Evolutionary conservation across 2,797 vertebrate genomes (phyloP), one percentile per base, ranked within the genome.

Genomic region (Enteromius unitaeniatus): DNA sequence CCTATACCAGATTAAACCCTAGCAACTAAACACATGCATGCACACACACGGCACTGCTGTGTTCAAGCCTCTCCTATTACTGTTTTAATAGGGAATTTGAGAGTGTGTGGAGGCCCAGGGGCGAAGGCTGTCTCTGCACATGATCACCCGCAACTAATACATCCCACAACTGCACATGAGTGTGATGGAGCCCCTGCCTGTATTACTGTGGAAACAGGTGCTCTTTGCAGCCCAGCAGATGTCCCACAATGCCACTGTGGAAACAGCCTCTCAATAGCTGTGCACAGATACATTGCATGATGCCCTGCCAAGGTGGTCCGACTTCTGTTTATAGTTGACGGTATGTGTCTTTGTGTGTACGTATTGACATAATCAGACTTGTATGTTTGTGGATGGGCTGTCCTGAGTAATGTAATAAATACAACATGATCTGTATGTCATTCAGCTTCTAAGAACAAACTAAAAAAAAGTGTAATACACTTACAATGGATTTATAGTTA

Each of bases 21-120:
- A 68, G 78, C 67, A 79, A 49, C 82, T 70, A 72, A 72, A 86
- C 72, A 82, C 84, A 64, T 53, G 55, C 60, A 68, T 34, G 40
- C 72, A 77, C 51, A 72, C 75, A 67, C 74, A 78, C 75, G 40
- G 45, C 26, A 69, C 47, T 84, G 67, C 79, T 84, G 86, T 81
- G 83, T 87, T 86, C 86, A 84, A 79, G 81, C 65, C 85, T 89
- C 91, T 91, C 91, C 87, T 89, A 88, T 90, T 92, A 89, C 91
- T 86, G 90, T 89, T 93, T 94, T 94, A 94, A 95, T 94, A 92
- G 93, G 94, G 93, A 94, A 95, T 93, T 83, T 93, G 93, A 95
- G 92, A 92, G 86, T 92, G 90, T 92, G 91, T 88, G 90, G 93
- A 92, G 88, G 91, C 91, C 89, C 87, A 82, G 89, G 90, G 91